These are phyloP conservation scores for Philhelius pedissequus DNA, from an alignment of 2,888 invertebrate species.

Conservation along the genomic window DNA sequence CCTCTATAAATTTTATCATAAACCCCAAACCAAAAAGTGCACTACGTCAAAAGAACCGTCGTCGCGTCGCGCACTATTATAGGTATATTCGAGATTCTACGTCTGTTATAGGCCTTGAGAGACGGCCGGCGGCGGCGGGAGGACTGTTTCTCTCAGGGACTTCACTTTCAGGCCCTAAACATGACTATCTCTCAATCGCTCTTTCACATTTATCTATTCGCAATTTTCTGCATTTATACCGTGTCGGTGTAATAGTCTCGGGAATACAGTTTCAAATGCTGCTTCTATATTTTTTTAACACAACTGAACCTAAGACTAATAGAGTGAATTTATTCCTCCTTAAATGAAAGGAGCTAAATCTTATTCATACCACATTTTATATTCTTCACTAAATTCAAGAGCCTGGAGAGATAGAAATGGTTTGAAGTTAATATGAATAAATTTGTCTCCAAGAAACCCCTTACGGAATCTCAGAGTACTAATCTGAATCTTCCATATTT, in stretches of 20 bases:
- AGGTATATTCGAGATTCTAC: not conserved
- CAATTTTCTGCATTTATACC: not conserved
- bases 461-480: too few relatives aligned
- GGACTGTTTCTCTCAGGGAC: not conserved
- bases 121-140: too few relatives aligned
- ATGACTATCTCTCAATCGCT: constrained; percentile 43
- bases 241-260: not conserved
- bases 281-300: not conserved
- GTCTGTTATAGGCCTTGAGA: not conserved
- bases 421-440: too few relatives aligned
- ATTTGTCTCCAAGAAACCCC: too few relatives aligned
- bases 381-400: too few relatives aligned
- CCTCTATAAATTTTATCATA: constrained; percentile 54
- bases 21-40: constrained; percentile 24
- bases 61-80: constrained; percentile 43
- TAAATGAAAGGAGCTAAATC: too few relatives aligned
- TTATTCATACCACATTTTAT: too few relatives aligned
- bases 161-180: constrained; percentile 21
- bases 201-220: constrained; percentile 16
- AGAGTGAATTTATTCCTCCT: too few relatives aligned
- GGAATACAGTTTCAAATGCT: not conserved
- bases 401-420: too few relatives aligned
- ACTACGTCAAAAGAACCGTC: constrained; percentile 42
- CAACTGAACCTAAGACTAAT: too few relatives aligned
- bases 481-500: too few relatives aligned